A percentile compares a stretch with the other conserved stretches of the same genome.
phyloP scores from a whole-genome alignment of 2,113 vertebrate species.

The Amazona vittata region DNA sequence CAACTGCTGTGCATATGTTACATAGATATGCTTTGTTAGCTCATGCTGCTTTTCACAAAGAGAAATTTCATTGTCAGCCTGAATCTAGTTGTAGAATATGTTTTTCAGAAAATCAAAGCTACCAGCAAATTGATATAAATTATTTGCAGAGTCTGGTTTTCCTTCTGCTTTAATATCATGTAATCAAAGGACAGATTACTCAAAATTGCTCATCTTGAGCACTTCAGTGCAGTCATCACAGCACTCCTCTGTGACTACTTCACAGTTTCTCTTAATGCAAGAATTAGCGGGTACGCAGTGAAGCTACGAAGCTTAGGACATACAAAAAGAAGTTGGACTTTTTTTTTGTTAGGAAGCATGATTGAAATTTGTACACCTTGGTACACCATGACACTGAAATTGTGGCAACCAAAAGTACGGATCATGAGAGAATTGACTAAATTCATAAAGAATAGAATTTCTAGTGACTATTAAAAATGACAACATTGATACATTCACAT shows the following conservation, averaged over 20 bases:
- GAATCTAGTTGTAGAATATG: not conserved
- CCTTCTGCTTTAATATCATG: slow-evolving; percentile 6
- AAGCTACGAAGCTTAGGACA: not conserved
- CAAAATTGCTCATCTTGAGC: slow-evolving; percentile 44
- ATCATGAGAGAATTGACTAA: not conserved
- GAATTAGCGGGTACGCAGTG: not conserved
- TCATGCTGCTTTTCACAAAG: not conserved
- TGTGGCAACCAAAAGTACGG: not conserved
- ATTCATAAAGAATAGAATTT: not conserved
- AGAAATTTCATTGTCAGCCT: not conserved
- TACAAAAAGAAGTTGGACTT: accelerated
- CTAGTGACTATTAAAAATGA: not conserved
- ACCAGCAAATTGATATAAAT: not conserved
- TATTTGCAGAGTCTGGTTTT: slow-evolving; percentile 12
- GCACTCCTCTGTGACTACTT: slow-evolving; percentile 4
- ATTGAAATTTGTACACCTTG: not conserved
- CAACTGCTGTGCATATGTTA: not conserved
- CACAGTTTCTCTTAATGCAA: not conserved
- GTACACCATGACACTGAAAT: not conserved
- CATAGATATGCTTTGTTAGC: not conserved
- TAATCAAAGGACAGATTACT: slow-evolving; percentile 50
- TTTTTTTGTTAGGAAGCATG: not conserved
- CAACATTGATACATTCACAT: not conserved
- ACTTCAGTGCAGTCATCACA: not conserved
- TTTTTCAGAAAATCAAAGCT: slow-evolving; percentile 9